Percentiles rank a stretch among this genome's conserved stretches.
Evolutionary conservation across 2,888 invertebrate species (phyloP).

Genomic region (Acleris emargana): DNA sequence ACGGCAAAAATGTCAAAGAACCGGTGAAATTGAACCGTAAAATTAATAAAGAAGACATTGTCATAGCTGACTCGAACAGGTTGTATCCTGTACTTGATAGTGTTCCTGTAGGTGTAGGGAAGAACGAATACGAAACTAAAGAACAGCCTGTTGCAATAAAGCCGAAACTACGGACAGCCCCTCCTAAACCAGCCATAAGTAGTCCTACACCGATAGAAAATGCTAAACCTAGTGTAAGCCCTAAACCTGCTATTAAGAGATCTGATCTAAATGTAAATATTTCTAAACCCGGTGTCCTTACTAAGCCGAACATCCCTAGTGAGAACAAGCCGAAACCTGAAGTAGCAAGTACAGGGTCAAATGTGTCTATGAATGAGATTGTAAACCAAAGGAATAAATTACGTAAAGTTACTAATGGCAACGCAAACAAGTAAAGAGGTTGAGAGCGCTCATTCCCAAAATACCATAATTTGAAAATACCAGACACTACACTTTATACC

Average conservation of each 20-base stretch:
- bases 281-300: neutral
- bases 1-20: conserved; percentile 38
- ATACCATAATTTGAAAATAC: too few species aligned
- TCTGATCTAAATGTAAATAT: conserved; percentile 6
- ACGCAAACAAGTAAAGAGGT: conserved; percentile 11
- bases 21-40: conserved; percentile 55
- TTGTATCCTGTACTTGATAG: too few species aligned
- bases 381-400: conserved; percentile 30
- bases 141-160: too few species aligned
- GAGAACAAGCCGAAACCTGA: conserved; percentile 64
- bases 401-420: conserved; percentile 45
- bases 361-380: conserved; percentile 85
- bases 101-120: too few species aligned
- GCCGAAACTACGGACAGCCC: too few species aligned
- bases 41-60: conserved; percentile 68
- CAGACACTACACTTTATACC: too few species aligned
- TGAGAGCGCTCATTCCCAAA: too few species aligned
- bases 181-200: too few species aligned
- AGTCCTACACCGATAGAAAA: too few species aligned
- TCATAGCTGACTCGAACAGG: conserved; percentile 43
- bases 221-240: conserved; percentile 13
- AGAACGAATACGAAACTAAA: too few species aligned
- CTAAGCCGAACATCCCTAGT: conserved; percentile 1
- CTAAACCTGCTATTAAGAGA: conserved; percentile 15
- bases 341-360: conserved; percentile 83